phyloP scores from a whole-genome alignment of 2,113 vertebrate genomes.

The human (Homo sapiens) region DNA sequence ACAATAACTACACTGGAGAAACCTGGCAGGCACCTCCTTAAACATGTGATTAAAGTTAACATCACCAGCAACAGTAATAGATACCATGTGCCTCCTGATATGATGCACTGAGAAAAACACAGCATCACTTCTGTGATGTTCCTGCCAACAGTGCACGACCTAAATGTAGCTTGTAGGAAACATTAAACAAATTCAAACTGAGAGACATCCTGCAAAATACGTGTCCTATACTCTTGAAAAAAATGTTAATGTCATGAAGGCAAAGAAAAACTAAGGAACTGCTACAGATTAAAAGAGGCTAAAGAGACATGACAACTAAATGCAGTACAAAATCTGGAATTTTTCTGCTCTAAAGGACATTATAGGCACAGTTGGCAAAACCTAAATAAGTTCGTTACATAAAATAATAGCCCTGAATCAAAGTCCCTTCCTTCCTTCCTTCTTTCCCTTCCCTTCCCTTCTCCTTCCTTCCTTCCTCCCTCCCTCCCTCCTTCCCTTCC shows the following conservation, averaged over 20 bases:
- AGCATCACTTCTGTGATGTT: background rate
- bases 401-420: background rate
- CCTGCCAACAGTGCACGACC: background rate
- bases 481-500: too few species aligned
- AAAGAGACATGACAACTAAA: background rate
- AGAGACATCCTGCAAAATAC: background rate
- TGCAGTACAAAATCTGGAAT: background rate
- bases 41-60: background rate
- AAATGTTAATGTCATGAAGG: background rate
- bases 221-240: background rate
- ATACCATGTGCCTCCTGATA: background rate
- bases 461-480: rapidly evolving
- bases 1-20: background rate
- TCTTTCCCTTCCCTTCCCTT: too few species aligned
- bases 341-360: background rate
- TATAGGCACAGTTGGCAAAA: background rate
- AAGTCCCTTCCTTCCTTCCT: background rate
- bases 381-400: background rate
- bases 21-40: background rate
- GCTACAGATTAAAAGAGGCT: background rate
- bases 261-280: slow-evolving; percentile 23
- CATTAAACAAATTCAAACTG: background rate
- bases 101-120: background rate
- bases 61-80: background rate
- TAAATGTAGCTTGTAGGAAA: background rate